These are phyloP conservation scores for Eustalomyia histrio DNA, from an alignment of 2,888 invertebrate species.

Conservation along the genomic window DNA sequence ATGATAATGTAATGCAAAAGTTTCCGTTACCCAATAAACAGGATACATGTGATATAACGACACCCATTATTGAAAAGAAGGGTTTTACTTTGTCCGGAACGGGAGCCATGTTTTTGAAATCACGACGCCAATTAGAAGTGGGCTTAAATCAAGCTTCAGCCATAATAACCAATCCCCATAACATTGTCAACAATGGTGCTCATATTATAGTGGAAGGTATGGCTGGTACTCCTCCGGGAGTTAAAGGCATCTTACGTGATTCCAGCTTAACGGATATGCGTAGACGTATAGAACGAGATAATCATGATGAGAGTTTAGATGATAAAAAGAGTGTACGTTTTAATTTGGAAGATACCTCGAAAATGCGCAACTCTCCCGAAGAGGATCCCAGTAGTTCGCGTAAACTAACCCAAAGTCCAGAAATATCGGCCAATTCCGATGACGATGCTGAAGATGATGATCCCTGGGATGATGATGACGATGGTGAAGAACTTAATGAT, in stretches of 20 bases:
- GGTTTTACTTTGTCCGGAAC: slow-evolving; percentile 81
- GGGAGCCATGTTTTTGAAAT: slow-evolving; percentile 84
- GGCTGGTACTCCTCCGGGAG: slow-evolving; percentile 71
- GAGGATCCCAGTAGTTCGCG: slow-evolving; percentile 72
- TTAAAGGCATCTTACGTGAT: slow-evolving; percentile 84
- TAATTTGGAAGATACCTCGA: slow-evolving; percentile 79
- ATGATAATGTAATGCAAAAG: slow-evolving; percentile 57
- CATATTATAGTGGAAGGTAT: slow-evolving; percentile 63
- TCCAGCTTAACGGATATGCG: slow-evolving; percentile 80
- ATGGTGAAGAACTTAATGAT: slow-evolving; percentile 73
- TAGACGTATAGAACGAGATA: slow-evolving; percentile 71
- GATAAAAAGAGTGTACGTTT: slow-evolving; percentile 89
- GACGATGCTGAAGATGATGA: slow-evolving; percentile 73
- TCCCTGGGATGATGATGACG: slow-evolving; percentile 73
- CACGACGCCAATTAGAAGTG: slow-evolving; percentile 75
- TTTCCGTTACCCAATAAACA: slow-evolving; percentile 50
- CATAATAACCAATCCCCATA: slow-evolving; percentile 58
- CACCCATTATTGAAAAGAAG: slow-evolving; percentile 72
- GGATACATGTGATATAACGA: slow-evolving; percentile 39
- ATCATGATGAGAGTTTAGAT: slow-evolving; percentile 77
- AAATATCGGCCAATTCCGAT: slow-evolving; percentile 73
- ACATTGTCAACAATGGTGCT: slow-evolving; percentile 35
- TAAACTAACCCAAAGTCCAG: slow-evolving; percentile 73
- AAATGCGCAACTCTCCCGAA: slow-evolving; percentile 71
- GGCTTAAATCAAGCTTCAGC: slow-evolving; percentile 67